Evolutionary conservation across 2,797 vertebrate species (phyloP), one percentile per base, ranked within the genome.

Genomic region (Sphenopsis melanotis): DNA sequence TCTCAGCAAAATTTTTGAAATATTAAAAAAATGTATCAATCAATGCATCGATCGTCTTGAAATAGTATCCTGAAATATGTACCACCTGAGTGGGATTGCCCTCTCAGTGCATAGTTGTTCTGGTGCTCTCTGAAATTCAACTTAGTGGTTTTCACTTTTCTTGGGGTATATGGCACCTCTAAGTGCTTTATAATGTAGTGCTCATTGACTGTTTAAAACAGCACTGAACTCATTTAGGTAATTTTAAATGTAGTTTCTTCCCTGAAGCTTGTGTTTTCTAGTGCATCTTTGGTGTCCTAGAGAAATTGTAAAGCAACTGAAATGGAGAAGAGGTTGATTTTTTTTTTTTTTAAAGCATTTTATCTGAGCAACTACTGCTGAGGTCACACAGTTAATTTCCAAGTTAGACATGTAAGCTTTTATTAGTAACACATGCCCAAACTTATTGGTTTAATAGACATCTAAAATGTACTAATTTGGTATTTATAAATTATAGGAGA

Each of bases 181-280:
- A 19, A 7, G 13, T 36, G 34, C 47, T 21, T 10, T 72, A 0
- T 44, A n/a, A 27, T 6, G 2, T 39, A 10, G 12, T 2, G 2
- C 21, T 46, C 10, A 11, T 5, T 70, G n/a, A 34, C 46, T 52
- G 13, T 23, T 24, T 68, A 46, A 47, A 60, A 59, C 32, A 84
- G 23, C 22, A 8, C 32, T 44, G 69, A 50, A 32, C 41, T 16
- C 39, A 22, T 49, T 56, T 21, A 46, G 24, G 4, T 44, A 0
- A 10, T 52, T 89, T 56, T 39, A 20, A 77, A 36, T 61, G 15
- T 53, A 36, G 15, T 53, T 95, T 80, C 10, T 76, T 64, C 18
- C 2, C 3, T 60, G 30, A 76, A 44, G 10, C 15, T 36, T 87
- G 4, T 53, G 11, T 70, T 79, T 82, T 21, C 14, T 82, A 13